Percentiles rank a stretch among this genome's conserved stretches.
These are phyloP conservation scores for Lucinisca nassula DNA, from an alignment of 2,888 invertebrate species.

Conservation along the genomic window DNA sequence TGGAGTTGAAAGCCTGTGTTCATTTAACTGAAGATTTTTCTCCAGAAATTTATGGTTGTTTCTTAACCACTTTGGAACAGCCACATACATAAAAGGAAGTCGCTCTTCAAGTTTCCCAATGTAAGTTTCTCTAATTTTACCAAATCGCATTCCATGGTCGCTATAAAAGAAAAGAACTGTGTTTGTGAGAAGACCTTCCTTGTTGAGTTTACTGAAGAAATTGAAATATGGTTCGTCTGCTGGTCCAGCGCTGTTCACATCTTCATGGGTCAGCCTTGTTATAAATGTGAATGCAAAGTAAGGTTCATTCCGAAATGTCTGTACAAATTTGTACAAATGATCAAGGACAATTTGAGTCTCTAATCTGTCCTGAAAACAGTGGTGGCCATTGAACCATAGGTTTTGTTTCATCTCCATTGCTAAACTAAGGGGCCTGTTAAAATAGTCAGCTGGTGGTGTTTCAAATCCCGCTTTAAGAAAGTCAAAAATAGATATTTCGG, in stretches of 20 bases:
- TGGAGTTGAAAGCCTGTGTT: conserved; percentile 92
- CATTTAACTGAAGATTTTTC: conserved; percentile 91
- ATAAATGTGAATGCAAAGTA: conserved; percentile 96
- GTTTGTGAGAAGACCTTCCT: conserved; percentile 73
- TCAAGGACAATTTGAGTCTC: conserved; percentile 91
- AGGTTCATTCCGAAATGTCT: conserved; percentile 90
- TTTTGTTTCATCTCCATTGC: conserved; percentile 88
- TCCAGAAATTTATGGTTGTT: conserved; percentile 90
- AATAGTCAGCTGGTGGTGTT: conserved; percentile 95
- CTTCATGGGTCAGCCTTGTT: conserved; percentile 94
- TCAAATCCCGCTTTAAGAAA: conserved; percentile 93
- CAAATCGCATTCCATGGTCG: conserved; percentile 97
- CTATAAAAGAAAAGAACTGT: conserved; percentile 90
- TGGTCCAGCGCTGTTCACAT: conserved; percentile 92
- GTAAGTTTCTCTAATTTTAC: conserved; percentile 93
- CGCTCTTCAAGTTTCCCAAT: conserved; percentile 94
- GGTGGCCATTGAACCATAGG: conserved; percentile 79
- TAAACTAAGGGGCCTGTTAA: conserved; percentile 92
- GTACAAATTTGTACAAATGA: conserved; percentile 89
- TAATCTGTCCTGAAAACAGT: conserved; percentile 92
- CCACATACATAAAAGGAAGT: conserved; percentile 93
- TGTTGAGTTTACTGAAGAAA: conserved; percentile 89
- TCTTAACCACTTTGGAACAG: conserved; percentile 93
- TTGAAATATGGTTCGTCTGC: conserved; percentile 91
- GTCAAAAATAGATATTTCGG: conserved; percentile 94